These are phyloP conservation scores for Chanos chanos DNA, from an alignment of 2,797 vertebrate species.

Conservation along the genomic window DNA sequence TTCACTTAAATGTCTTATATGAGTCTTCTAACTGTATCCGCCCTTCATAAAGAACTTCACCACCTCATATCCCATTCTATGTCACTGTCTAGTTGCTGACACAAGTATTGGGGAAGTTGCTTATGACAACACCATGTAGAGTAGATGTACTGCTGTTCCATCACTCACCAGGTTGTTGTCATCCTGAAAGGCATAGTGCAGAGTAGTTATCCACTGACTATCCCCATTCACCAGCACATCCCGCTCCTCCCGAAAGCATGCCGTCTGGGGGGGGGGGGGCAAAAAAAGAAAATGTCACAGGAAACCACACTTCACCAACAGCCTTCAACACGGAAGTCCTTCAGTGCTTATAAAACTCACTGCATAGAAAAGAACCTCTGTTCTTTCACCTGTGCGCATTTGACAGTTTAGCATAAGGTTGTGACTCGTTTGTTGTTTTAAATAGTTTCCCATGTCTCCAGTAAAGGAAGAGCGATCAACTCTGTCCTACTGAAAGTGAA, in stretches of 20 bases:
- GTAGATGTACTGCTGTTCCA: too few relatives aligned
- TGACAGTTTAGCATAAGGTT: neutral
- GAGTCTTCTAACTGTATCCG: too few relatives aligned
- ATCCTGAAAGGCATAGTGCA: slow-evolving; percentile 98
- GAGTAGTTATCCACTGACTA: slow-evolving; percentile 96
- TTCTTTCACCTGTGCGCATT: neutral
- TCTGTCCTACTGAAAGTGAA: neutral
- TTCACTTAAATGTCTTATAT: too few relatives aligned
- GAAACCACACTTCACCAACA: slow-evolving; percentile 10
- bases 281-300: slow-evolving; percentile 5
- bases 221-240: slow-evolving; percentile 96
- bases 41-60: too few relatives aligned
- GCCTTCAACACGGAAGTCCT: neutral
- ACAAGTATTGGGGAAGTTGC: too few relatives aligned
- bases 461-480: neutral
- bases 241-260: slow-evolving; percentile 96
- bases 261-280: slow-evolving; percentile 73
- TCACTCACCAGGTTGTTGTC: slow-evolving; percentile 92
- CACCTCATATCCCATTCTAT: too few relatives aligned
- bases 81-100: too few relatives aligned
- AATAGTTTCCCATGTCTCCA: slow-evolving; percentile 41
- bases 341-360: slow-evolving; percentile 1
- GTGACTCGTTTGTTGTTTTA: slow-evolving; percentile 17
- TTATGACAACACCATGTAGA: too few relatives aligned
- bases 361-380: neutral